Evolutionary conservation across 2,888 invertebrate species (phyloP), one percentile per base, ranked within the genome.

Genomic region (Gasteruption jaculator): DNA sequence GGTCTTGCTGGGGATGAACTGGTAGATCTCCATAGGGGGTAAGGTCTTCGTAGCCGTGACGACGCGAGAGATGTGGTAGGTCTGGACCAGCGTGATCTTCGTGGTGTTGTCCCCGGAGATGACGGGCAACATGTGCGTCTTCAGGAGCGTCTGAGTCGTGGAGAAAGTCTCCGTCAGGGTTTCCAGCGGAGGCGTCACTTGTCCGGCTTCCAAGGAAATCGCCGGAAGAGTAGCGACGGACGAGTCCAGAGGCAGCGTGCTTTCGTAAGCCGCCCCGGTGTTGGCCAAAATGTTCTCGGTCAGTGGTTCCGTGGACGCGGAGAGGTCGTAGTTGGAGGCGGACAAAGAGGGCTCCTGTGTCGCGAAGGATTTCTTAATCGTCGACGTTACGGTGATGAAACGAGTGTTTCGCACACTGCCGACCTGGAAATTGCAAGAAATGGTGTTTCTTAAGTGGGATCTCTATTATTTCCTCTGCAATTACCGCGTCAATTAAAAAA

Each of bases 81-180:
- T 91, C 73, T 93, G 93, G 3, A 91, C 85, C 34, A 93, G 76
- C 1, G 93, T 92, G 54, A 89, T 73, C 45, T 80, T 83, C 36
- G 80, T 82, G 0, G 90, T 88, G 52, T 88, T 81, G 45, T 82
- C 82, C 42, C 81, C 82, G 48, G 81, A 79, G 25, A 91, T 78
- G 1, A 92, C 82, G 0, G 93, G 93, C 37, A 93, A 73, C 45
- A 93, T 81, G 64, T 92, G 91, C 1, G 93, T 93, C 71, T 91
- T 91, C 12, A 91, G 73, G 75, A 91, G 83, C 7, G 86, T 79
- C 69, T 92, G 90, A 1, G 91, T 91, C 4, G 92, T 91, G 56
- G 91, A 91, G 72, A 91, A 93, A 3, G 91, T 91, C 72, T 93
- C 91, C 1, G 90, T 91, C 29, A 89, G 75, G 1, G 91, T 91